phyloP scores from a whole-genome alignment of 64 coral and sea anemone species.

The Pocillopora verrucosa region DNA sequence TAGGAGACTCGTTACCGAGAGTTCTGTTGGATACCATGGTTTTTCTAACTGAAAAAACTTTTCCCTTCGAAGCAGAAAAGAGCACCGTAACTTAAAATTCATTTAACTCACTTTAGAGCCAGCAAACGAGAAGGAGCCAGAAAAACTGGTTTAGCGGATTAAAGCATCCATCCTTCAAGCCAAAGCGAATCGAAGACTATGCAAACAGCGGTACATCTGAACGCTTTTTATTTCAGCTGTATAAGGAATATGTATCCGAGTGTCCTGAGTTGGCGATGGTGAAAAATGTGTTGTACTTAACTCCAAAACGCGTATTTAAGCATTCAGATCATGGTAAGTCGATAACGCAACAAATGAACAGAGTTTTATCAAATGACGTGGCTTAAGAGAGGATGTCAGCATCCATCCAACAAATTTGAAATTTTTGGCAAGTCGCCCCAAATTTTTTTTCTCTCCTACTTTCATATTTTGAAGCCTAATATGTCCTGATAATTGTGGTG shows the following conservation, averaged over 20 bases:
- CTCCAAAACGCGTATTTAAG: not conserved
- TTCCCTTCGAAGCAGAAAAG: conserved; percentile 48
- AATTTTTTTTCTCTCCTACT: no score
- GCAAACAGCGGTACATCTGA: conserved; percentile 20
- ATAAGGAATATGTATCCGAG: conserved; percentile 51
- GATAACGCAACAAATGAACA: not conserved
- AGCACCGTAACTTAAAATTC: conserved; percentile 30
- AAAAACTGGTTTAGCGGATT: conserved; percentile 31
- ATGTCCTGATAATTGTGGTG: no score
- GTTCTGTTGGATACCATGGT: conserved; percentile 55
- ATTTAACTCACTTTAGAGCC: conserved; percentile 32
- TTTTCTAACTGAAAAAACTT: conserved; percentile 51
- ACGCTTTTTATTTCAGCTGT: conserved; percentile 28
- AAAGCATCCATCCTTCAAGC: conserved; percentile 37
- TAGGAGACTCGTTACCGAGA: conserved; percentile 29
- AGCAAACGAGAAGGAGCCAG: conserved; percentile 31
- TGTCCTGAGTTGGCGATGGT: conserved; percentile 5
- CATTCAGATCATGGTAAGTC: conserved; percentile 46
- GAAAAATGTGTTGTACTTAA: conserved; percentile 37
- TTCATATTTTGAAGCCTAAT: no score
- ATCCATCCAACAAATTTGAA: no score
- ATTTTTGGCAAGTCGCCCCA: no score
- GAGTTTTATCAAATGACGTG: conserved; percentile 12
- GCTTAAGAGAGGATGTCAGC: not conserved
- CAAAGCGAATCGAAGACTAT: conserved; percentile 37